phyloP scores from a whole-genome alignment of 2,797 vertebrate species.

The Xenopus petersii region DNA sequence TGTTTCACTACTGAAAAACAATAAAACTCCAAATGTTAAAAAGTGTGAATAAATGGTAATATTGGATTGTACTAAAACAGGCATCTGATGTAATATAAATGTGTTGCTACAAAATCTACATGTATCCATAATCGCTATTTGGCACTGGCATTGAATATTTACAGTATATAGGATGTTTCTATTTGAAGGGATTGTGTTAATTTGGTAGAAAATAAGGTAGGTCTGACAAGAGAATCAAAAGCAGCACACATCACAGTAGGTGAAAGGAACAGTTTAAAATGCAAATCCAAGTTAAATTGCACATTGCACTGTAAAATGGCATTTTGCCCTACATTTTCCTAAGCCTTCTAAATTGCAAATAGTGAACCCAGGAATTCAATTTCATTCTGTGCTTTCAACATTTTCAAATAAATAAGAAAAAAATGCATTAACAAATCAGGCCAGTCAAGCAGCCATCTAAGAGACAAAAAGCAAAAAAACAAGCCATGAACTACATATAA shows the following conservation, averaged over 20 bases:
- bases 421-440: constrained; percentile 43
- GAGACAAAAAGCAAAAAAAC: constrained; percentile 53
- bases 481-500: constrained; percentile 49
- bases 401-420: constrained; percentile 43
- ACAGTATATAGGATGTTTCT: not conserved
- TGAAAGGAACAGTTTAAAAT: constrained; percentile 35
- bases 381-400: constrained; percentile 45
- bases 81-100: no score
- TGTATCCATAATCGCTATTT: no score
- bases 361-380: constrained; percentile 40
- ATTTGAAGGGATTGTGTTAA: constrained; percentile 16
- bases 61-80: no score
- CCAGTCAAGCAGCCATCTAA: constrained; percentile 43
- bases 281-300: constrained; percentile 36
- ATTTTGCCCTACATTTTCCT: constrained; percentile 27
- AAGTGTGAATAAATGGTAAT: no score
- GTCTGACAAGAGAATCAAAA: constrained; percentile 40
- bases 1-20: no score
- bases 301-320: constrained; percentile 32
- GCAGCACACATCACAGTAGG: constrained; percentile 33
- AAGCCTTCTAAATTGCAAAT: constrained; percentile 42
- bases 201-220: constrained; percentile 43
- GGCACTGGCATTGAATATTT: not conserved
- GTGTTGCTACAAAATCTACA: no score
- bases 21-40: no score